Evolutionary conservation across 2,113 vertebrate genomes (phyloP).

Genomic region (Ceyx cyanopectus): DNA sequence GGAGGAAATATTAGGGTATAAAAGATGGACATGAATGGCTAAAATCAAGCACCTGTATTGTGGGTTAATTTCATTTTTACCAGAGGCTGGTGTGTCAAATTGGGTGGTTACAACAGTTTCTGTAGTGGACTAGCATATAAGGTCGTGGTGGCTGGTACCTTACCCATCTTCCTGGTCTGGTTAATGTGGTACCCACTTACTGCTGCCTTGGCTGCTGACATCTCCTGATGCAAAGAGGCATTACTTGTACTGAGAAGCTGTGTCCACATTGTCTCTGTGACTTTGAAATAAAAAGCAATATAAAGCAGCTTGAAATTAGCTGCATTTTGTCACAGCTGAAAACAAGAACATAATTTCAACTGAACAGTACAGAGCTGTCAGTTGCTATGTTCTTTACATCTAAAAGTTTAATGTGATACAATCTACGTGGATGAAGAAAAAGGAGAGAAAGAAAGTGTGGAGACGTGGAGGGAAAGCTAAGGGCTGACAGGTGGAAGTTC

Average conservation of each 20-base stretch:
- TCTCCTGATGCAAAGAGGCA: neutral
- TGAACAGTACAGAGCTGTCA: neutral
- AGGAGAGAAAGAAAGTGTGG: neutral
- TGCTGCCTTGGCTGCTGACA: neutral
- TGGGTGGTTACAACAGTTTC: neutral
- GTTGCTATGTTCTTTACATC: neutral
- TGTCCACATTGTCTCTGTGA: neutral
- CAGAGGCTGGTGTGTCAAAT: neutral
- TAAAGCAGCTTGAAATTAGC: slow-evolving; percentile 1
- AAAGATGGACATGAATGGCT: neutral
- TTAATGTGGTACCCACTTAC: neutral
- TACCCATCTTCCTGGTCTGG: neutral
- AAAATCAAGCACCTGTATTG: neutral
- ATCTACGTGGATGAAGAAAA: neutral
- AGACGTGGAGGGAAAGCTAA: neutral
- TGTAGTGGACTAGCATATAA: too few species aligned
- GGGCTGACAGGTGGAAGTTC: neutral
- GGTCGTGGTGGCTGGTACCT: neutral
- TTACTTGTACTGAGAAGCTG: neutral
- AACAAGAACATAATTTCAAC: slow-evolving; percentile 1
- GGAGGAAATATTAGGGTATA: neutral
- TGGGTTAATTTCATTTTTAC: neutral
- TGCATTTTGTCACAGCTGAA: neutral
- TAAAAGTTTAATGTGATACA: neutral
- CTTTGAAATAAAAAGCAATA: neutral